phyloP scores from a whole-genome alignment of 2,888 invertebrate species.

The Epsilonema sp. region DNA sequence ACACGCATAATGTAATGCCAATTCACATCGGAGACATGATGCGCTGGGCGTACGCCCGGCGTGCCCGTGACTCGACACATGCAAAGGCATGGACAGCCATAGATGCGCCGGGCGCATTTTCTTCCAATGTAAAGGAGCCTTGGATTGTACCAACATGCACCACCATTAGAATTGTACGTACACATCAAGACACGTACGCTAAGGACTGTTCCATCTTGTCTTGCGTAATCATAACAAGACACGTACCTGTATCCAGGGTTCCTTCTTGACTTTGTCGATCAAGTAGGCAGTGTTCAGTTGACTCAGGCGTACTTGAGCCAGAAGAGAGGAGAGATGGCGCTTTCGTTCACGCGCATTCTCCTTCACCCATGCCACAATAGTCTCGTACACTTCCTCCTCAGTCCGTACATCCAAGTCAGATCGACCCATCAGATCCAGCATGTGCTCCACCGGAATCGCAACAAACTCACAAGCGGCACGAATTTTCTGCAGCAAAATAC shows the following conservation, averaged over 20 bases:
- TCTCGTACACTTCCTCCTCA: constrained; percentile 29
- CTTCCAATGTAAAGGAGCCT: no score
- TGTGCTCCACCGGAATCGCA: constrained; percentile 13
- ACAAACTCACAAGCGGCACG: constrained; percentile 13
- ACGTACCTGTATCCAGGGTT: constrained; percentile 12
- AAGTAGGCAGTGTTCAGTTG: constrained; percentile 30
- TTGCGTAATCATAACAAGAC: no score
- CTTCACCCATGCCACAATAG: constrained; percentile 33
- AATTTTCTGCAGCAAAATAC: constrained; percentile 12
- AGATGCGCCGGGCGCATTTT: no score
- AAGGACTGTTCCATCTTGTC: no score
- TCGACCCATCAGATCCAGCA: constrained; percentile 15
- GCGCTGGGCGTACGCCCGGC: no score
- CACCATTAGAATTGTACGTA: no score
- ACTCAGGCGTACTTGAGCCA: constrained; percentile 30
- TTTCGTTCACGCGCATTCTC: constrained; percentile 24
- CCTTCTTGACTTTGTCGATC: constrained; percentile 16
- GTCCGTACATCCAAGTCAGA: constrained; percentile 15
- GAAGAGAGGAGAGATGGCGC: constrained; percentile 21
- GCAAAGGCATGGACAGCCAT: no score
- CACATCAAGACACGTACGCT: no score
- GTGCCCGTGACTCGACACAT: no score
- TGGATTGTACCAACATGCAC: no score
- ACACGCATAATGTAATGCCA: no score
- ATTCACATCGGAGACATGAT: no score